Base-by-base conservation (phyloP, 2,888 invertebrate genomes). In the Quadroppia sp. region DNA sequence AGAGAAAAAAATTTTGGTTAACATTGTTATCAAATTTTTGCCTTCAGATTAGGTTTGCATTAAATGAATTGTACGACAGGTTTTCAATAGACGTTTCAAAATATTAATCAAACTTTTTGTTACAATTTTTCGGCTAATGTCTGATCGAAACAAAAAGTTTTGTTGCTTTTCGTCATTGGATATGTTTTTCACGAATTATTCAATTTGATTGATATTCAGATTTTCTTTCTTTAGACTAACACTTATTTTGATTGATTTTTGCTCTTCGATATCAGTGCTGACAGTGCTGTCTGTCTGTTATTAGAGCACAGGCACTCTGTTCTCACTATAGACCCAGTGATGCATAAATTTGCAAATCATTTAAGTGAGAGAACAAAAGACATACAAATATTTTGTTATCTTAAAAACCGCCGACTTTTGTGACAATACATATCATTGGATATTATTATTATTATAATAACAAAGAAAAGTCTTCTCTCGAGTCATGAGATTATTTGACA, bases 281-380 rank as follows among this genome's bases (percentile, higher is more conserved):
- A 7, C n/a, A 61, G 15, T 61, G 2, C n/a, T 32, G 30, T 32
- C 25, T 56, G 4, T 15, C 36, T 67, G 36, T n/a, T 32, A 61
- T 61, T 61, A 32, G 32, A 61, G 30, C 28, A 17, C 25, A 11
- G 25, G n/a, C 28, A 32, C 30, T 3, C 15, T 61, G 25, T 32
- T 28, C 59, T 28, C 11, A 17, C 61, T 61, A 17, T 61, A 25
- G 67, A 67, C 23, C 36, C 7, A 67, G 67, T 40, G 40, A 6
- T 40, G 67, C 67, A 67, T 67, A 67, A 67, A 67, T 67, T n/a
- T 67, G 67, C 42, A 36, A 67, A 40, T 67, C 67, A 67, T 67
- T 36, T 67, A 32, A 32, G 20, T 1, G 67, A 40, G 61, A 36
- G 61, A 61, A 61, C 61, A 61, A 61, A 61, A 67, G 42, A 15